These are phyloP conservation scores for Hemitrygon akajei DNA, from an alignment of 2,797 vertebrate species.

Conservation along the genomic window DNA sequence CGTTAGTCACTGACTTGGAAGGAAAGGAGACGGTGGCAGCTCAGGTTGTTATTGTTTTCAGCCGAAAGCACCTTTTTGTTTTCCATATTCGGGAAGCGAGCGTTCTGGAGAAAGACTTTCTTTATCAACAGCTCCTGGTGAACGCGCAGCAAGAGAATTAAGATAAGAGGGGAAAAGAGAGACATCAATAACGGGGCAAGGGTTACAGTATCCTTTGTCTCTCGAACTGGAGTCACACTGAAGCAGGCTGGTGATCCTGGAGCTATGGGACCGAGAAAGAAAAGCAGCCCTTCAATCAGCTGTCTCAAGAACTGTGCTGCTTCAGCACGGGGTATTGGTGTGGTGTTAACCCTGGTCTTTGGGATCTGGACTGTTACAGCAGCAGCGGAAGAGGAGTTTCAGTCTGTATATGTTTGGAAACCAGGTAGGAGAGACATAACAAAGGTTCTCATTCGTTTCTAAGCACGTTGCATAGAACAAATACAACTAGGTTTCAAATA, in stretches of 20 bases:
- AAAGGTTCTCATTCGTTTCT: background rate
- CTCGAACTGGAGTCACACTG: slow-evolving; percentile 46
- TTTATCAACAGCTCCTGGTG: slow-evolving; percentile 36
- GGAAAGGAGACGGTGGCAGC: slow-evolving; percentile 48
- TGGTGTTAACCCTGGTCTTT: slow-evolving; percentile 64
- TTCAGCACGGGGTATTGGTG: slow-evolving; percentile 52
- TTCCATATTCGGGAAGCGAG: slow-evolving; percentile 55
- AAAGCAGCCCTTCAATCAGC: slow-evolving; percentile 50
- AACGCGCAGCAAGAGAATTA: slow-evolving; percentile 41
- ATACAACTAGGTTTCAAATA: background rate
- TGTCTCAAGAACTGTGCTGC: slow-evolving; percentile 48
- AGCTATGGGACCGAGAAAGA: slow-evolving; percentile 67
- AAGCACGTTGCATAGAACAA: background rate
- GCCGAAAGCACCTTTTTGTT: slow-evolving; percentile 53
- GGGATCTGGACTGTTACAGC: slow-evolving; percentile 56
- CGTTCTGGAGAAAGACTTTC: slow-evolving; percentile 45
- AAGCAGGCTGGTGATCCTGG: slow-evolving; percentile 50
- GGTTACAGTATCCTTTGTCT: slow-evolving; percentile 53
- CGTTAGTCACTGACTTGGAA: slow-evolving; percentile 54
- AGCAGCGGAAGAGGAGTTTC: slow-evolving; percentile 71
- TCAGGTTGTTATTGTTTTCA: slow-evolving; percentile 61
- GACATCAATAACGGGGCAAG: background rate
- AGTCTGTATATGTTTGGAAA: slow-evolving; percentile 86
- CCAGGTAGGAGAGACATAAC: slow-evolving; percentile 68
- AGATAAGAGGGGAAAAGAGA: slow-evolving; percentile 33